Base-by-base conservation (phyloP, 2,888 invertebrate genomes). In the Hyposoter dolosus region DNA sequence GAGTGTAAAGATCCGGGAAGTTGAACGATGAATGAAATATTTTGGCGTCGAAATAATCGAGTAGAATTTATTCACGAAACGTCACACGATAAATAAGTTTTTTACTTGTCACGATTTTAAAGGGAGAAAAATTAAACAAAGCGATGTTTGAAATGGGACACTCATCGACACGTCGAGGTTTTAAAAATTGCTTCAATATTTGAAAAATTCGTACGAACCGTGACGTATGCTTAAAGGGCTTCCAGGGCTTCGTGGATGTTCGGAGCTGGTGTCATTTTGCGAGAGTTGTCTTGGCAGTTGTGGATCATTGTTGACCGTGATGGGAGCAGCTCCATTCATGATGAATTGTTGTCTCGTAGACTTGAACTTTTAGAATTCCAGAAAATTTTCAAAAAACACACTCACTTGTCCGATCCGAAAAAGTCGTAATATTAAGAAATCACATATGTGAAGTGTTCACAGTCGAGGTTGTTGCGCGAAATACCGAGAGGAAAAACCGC, bases 221-320 rank as follows among this genome's bases (percentile, higher is more conserved):
- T 93, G 94, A 65, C 94, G 92, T 78, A 93, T 91, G 82, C 94
- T 94, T 65, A 93, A 72, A 10, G 94, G 94, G 83, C 94, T 94
- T 17, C 90, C 89, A 7, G 94, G 94, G 78, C 94, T 94, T 81
- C 93, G 88, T 0, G 94, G 93, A 88, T 93, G 92, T 6, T 94
- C 94, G 17, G 92, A 91, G 74, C 89, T 91, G 35, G 92, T 89
- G 77, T 93, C 93, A 78, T 92, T 93, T 82, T 93, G 93, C 23
- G 92, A 86, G 50, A 91, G 91, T 83, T 93, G 93, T 60, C 92
- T 92, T 83, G 92, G 90, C 82, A 92, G 90, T 85, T 91, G 91
- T 23, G 90, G 88, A 45, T 93, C 92, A 72, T 93, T 93, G 28
- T 93, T 90, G 28, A 91, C 90, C 50, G 92, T 91, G 66, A 93